Evolutionary conservation across 2,113 vertebrate genomes (phyloP), one percentile per base, ranked within the genome.

Genomic region (Clarias gariepinus): DNA sequence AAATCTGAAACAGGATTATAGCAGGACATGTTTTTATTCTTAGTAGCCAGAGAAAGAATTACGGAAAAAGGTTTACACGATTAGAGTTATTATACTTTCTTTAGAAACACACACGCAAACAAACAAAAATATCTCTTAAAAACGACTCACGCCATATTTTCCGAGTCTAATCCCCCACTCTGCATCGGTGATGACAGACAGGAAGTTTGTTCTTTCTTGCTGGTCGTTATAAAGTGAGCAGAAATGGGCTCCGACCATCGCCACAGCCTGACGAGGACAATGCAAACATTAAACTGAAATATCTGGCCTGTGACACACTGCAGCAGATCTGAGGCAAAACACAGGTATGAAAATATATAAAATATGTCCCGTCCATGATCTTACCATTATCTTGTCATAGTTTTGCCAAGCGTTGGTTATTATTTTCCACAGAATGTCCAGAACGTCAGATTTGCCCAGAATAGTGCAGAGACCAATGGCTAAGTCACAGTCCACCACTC

Each of bases 381-480:
- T 84, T 95, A 99, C 98, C 97, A 96, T 84, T 83, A 98, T 93
- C 93, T 98, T 99, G 89, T 95, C 95, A 86, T 99, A 99, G 88
- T 99, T 99, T 90, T 99, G 96, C 96, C 97, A 97, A 0, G 96
- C 96, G 74, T 95, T 96, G 91, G 96, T 95, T 71, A 98, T 95
- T 84, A 98, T 94, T 85, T 97, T 96, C 98, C 98, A 99, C n/a
- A 99, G 94, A 74, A 96, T 96, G 89, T 94, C 94, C 90, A 97
- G 95, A 86, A 96, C 94, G 0, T 96, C 94, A 58, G 94, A 90
- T 91, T 95, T 95, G 41, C 96, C 94, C 82, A 99, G 91, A 64
- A 99, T 86, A 0, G 95, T 97, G 88, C 97, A 98, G 55, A 99
- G 97, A 5, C 96, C 97, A 81, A 98, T 83, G 0, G 98, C 97